phyloP scores from a whole-genome alignment of 2,888 invertebrate species.

The Clunio marinus region DNA sequence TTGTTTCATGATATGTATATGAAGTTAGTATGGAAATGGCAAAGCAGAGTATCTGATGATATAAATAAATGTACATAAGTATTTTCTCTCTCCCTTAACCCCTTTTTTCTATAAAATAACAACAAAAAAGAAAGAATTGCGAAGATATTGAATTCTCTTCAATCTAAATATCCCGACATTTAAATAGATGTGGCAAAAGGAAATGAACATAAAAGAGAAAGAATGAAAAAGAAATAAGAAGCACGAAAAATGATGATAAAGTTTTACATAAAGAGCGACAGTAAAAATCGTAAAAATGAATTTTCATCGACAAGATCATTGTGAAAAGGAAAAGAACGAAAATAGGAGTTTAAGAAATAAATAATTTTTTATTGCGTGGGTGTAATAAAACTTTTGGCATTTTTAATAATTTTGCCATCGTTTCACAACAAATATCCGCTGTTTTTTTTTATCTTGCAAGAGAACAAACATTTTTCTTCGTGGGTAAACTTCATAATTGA shows the following conservation, averaged over 20 bases:
- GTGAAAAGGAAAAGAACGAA: background rate
- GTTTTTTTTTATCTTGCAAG: no score
- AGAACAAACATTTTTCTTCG: no score
- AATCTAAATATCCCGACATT: background rate
- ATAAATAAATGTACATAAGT: background rate
- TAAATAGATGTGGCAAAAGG: background rate
- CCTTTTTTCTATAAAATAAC: background rate
- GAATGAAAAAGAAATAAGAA: background rate
- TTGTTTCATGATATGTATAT: background rate
- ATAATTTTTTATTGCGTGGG: background rate
- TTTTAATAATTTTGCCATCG: background rate
- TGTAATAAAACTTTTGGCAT: background rate
- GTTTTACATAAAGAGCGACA: no score
- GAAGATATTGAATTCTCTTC: slow-evolving; percentile 30
- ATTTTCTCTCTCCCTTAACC: background rate
- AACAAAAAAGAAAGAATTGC: background rate
- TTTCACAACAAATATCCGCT: no score
- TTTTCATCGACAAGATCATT: no score
- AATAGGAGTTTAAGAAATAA: background rate
- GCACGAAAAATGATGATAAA: no score
- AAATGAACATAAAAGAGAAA: slow-evolving; percentile 23
- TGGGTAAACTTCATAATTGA: no score
- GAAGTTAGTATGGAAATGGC: slow-evolving; percentile 14
- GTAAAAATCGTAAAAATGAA: no score
- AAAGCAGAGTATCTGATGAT: slow-evolving; percentile 25